A percentile compares a stretch with the other conserved stretches of the same genome.
phyloP scores from a whole-genome alignment of 1,140 invertebrate genomes.

The Megathymus violae region DNA sequence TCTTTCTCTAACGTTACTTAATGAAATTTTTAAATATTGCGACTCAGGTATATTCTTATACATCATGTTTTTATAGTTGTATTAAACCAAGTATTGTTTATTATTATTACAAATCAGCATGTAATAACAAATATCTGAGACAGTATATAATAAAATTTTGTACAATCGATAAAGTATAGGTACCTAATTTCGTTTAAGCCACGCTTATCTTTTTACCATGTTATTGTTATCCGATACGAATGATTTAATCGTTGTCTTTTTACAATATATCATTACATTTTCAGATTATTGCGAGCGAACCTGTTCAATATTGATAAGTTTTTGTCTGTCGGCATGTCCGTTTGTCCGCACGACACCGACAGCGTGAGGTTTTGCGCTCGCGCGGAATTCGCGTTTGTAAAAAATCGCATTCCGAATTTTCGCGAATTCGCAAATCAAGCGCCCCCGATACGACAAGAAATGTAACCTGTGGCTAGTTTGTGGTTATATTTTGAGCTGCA shows the following conservation, averaged over 20 bases:
- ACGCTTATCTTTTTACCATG: background rate
- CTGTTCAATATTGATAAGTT: conserved; percentile 41
- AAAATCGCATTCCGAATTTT: conserved; percentile 29
- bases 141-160: no score
- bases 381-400: conserved; percentile 28
- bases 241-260: no score
- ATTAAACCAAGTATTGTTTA: no score
- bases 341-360: conserved; percentile 41
- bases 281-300: conserved; percentile 7
- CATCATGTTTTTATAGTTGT: no score
- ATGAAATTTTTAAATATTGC: no score
- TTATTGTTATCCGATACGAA: no score
- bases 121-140: no score
- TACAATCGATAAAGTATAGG: no score
- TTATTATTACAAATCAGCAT: no score
- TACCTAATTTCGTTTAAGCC: no score
- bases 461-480: background rate
- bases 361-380: conserved; percentile 52
- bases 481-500: background rate
- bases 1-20: no score
- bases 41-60: no score
- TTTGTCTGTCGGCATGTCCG: conserved; percentile 41
- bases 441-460: background rate
- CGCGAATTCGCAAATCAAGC: conserved; percentile 12
- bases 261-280: conserved; percentile 4